These are phyloP conservation scores for Yponomeuta cagnagella DNA, from an alignment of 2,888 invertebrate genomes.

Conservation along the genomic window DNA sequence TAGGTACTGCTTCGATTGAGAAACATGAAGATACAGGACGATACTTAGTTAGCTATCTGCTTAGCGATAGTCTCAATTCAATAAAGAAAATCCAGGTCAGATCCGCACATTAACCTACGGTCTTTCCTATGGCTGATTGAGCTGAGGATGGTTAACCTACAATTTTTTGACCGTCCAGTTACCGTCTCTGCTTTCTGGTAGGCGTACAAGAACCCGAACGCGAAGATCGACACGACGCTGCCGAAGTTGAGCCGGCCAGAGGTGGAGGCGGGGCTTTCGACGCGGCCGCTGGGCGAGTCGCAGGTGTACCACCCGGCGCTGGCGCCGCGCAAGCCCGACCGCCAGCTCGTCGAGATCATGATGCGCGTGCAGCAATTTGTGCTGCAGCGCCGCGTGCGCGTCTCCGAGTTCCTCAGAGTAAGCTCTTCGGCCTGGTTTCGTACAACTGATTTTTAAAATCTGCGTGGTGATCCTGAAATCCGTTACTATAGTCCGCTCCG, in stretches of 20 bases:
- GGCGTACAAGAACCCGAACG: conserved; percentile 73
- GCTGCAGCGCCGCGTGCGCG: conserved; percentile 77
- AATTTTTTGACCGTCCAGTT: too few species aligned
- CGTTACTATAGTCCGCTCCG: too few species aligned
- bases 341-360: conserved; percentile 74
- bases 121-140: too few species aligned
- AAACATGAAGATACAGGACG: too few species aligned
- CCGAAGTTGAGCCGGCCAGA: conserved; percentile 82
- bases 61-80: too few species aligned
- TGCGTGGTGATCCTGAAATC: too few species aligned
- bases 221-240: conserved; percentile 79
- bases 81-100: too few species aligned
- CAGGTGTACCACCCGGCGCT: conserved; percentile 80
- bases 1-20: too few species aligned
- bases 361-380: conserved; percentile 81
- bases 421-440: conserved; percentile 17
- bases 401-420: conserved; percentile 82
- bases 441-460: too few species aligned
- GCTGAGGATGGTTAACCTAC: too few species aligned
- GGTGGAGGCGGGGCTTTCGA: conserved; percentile 69
- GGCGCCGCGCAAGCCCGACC: conserved; percentile 54
- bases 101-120: too few species aligned
- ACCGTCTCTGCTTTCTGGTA: conserved; percentile 22
- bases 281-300: conserved; percentile 51
- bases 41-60: too few species aligned